Evolutionary conservation across 2,797 vertebrate genomes (phyloP).

Genomic region (Clarias pachynema): DNA sequence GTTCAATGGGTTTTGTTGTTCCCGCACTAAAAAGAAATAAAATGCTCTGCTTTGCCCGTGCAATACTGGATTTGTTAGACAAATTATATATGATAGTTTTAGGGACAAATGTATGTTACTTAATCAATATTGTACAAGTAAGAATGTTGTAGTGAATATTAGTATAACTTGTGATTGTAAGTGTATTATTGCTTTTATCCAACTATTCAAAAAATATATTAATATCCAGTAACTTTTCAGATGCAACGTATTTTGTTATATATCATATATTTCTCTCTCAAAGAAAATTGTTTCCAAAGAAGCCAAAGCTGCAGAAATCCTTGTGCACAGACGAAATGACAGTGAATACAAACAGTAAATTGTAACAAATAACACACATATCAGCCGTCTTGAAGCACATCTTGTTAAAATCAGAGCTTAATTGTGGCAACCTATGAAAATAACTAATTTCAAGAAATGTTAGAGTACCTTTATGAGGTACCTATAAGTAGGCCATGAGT

Average conservation of each 20-base stretch:
- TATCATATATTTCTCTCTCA: neutral
- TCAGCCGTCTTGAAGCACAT: too few relatives aligned
- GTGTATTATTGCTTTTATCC: neutral
- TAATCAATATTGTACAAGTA: neutral
- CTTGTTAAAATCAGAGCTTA: neutral
- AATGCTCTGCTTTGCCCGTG: neutral
- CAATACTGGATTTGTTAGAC: neutral
- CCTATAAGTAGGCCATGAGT: neutral
- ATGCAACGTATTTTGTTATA: neutral
- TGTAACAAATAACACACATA: too few relatives aligned
- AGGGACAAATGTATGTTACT: neutral
- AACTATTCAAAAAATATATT: neutral
- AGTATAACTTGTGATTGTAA: neutral
- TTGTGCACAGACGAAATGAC: neutral
- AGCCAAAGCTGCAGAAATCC: neutral
- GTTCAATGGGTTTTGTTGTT: neutral
- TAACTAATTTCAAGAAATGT: neutral
- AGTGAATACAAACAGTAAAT: neutral
- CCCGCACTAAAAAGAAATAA: neutral
- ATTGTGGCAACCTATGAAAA: neutral
- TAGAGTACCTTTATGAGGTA: neutral
- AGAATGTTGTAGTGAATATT: neutral
- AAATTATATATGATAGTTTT: neutral
- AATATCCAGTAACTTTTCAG: neutral
- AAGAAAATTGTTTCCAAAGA: neutral